phyloP scores from a whole-genome alignment of 2,797 vertebrate species.

The Botia almorhae region DNA sequence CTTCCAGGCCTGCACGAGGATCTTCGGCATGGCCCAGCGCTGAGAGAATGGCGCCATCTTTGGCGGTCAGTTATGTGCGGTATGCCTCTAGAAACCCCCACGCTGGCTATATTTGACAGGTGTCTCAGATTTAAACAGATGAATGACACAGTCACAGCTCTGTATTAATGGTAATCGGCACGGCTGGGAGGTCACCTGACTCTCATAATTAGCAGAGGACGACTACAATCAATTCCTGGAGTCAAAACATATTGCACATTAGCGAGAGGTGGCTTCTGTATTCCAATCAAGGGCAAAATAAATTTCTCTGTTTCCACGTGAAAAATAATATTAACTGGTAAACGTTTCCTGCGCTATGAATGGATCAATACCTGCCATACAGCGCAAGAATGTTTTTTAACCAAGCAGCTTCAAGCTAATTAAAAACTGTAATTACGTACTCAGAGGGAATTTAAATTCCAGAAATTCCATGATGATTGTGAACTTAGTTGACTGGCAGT shows the following conservation, averaged over 20 bases:
- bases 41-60: conserved; percentile 54
- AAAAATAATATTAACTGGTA: conserved; percentile 1
- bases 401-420: background rate
- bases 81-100: conserved; percentile 25
- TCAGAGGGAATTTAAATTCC: conserved; percentile 2
- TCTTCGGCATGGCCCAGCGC: conserved; percentile 37
- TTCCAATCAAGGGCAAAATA: background rate
- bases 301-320: background rate
- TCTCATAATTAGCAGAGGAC: conserved; percentile 7
- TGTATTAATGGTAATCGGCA: conserved; percentile 35
- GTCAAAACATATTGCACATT: background rate
- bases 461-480: conserved; percentile 26
- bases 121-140: conserved; percentile 47
- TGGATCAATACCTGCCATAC: too few species aligned
- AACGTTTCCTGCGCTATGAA: background rate
- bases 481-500: background rate
- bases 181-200: conserved; percentile 21
- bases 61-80: conserved; percentile 39
- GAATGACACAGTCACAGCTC: conserved; percentile 13
- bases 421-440: background rate
- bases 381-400: background rate
- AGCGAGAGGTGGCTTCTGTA: background rate
- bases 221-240: background rate
- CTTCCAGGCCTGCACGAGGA: conserved; percentile 26
- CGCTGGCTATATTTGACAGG: conserved; percentile 40